Evolutionary conservation across 2,888 invertebrate species (phyloP), one percentile per base, ranked within the genome.

Genomic region (Hemithea aestivaria): DNA sequence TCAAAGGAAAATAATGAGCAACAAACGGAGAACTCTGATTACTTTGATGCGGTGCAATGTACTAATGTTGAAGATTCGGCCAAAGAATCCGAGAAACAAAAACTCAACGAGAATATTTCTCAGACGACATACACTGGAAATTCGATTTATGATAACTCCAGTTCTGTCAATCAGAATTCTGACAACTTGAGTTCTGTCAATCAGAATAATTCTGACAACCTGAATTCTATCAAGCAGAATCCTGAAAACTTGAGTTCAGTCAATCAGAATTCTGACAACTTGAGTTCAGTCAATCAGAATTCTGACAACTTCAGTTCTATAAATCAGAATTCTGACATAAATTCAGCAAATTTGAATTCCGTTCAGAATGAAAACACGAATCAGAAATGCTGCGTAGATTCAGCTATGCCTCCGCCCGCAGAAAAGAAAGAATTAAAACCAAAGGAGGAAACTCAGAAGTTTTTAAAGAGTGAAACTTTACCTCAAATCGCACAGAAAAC

Each of bases 401-500:
- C 33, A 1, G 22, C 37, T 10, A 5, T 37, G 3, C 28, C 40
- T 1, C 20, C 40, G 26, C 25, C 41, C 2, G 7, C n/a, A 2
- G 27, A 11, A 16, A 35, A 31, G 23, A 8, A 30, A 27, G 25
- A 23, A n/a, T 31, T 40, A 6, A 48, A 66, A 1, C 49, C 50
- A 0, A 61, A 56, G 42, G 51, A 61, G 25, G 62, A 52, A 6
- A 52, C 70, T 1, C 40, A 59, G 30, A 55, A 53, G 10, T 56
- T 76, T 16, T 45, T 76, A n/a, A 55, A 60, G 16, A 48, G 46
- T 16, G 73, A 74, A 36, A 50, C 39, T 21, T 44, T 48, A 10
- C 25, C 52, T 20, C 39, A 42, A 10, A 47, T 42, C 28, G 25
- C 43, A 7, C 62, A 58, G 8, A 45, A 56, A 35, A 53, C 66